A percentile compares a stretch with the other conserved stretches of the same genome.
Evolutionary conservation across 2,888 invertebrate genomes (phyloP).

Genomic region (Sphecodes monilicornis): DNA sequence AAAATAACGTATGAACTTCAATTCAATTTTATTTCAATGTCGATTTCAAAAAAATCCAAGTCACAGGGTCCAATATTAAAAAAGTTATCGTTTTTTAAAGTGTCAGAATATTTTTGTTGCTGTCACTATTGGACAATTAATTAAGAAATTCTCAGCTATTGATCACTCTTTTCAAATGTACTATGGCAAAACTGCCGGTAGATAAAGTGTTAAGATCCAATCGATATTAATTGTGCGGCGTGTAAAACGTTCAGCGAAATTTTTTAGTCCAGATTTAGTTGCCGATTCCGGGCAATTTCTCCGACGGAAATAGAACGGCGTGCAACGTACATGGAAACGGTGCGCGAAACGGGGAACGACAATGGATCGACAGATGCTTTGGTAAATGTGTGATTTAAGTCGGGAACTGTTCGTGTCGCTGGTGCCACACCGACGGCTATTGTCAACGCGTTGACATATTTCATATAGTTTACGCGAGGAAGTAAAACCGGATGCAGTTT

Average conservation of each 20-base stretch:
- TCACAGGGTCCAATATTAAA: too few relatives aligned
- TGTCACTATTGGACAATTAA: not conserved
- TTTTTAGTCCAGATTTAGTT: not conserved
- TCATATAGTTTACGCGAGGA: slow-evolving; percentile 48
- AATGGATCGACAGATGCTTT: slow-evolving; percentile 42
- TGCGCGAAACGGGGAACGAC: slow-evolving; percentile 36
- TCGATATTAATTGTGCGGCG: slow-evolving; percentile 5
- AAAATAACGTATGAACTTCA: too few relatives aligned
- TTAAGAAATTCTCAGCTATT: not conserved
- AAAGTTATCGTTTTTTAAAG: too few relatives aligned
- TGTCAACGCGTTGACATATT: slow-evolving; percentile 47
- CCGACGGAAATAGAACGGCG: slow-evolving; percentile 33
- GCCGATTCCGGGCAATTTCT: slow-evolving; percentile 27
- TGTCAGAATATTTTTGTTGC: too few relatives aligned
- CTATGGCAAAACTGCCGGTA: not conserved
- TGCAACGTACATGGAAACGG: slow-evolving; percentile 28
- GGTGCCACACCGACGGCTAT: slow-evolving; percentile 42
- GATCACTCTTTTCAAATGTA: too few relatives aligned
- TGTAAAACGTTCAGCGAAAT: not conserved
- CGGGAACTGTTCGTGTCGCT: slow-evolving; percentile 27
- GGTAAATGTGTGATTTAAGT: slow-evolving; percentile 49
- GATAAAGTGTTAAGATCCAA: not conserved
- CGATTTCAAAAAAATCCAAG: too few relatives aligned
- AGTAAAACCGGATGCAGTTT: slow-evolving; percentile 40
- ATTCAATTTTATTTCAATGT: too few relatives aligned